These are phyloP conservation scores for Eulemur rubriventer DNA, from an alignment of 2,797 vertebrate genomes.

Conservation along the genomic window DNA sequence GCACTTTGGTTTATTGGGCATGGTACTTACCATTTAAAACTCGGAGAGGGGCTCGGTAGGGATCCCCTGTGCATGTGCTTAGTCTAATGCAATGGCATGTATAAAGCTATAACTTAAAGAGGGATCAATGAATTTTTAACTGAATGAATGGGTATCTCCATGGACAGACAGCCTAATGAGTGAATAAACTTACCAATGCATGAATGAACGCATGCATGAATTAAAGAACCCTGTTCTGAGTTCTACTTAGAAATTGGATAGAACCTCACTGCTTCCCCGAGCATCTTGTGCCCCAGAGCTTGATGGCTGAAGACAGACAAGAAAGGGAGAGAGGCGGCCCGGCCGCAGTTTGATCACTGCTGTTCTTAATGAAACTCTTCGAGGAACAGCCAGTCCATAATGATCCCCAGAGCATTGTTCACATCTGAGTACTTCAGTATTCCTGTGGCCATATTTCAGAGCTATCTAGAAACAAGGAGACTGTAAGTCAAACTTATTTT, in stretches of 20 bases:
- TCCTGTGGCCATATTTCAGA: not conserved
- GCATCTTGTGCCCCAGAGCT: not conserved
- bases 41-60: too few species aligned
- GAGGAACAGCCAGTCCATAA: not conserved
- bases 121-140: not conserved
- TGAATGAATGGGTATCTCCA: not conserved
- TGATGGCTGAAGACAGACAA: not conserved
- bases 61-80: too few species aligned
- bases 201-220: not conserved
- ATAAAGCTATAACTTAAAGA: not conserved
- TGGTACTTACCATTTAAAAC: not conserved
- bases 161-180: not conserved
- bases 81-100: not conserved
- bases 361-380: constrained; percentile 6
- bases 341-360: rapidly evolving
- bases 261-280: not conserved
- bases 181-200: not conserved
- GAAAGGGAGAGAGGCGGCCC: not conserved
- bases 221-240: not conserved
- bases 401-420: not conserved
- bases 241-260: not conserved
- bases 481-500: constrained; percentile 63
- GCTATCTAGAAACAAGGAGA: constrained; percentile 53
- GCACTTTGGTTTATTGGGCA: not conserved
- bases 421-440: not conserved